These are phyloP conservation scores for Panopea generosa DNA, from an alignment of 2,888 invertebrate species.

Conservation along the genomic window DNA sequence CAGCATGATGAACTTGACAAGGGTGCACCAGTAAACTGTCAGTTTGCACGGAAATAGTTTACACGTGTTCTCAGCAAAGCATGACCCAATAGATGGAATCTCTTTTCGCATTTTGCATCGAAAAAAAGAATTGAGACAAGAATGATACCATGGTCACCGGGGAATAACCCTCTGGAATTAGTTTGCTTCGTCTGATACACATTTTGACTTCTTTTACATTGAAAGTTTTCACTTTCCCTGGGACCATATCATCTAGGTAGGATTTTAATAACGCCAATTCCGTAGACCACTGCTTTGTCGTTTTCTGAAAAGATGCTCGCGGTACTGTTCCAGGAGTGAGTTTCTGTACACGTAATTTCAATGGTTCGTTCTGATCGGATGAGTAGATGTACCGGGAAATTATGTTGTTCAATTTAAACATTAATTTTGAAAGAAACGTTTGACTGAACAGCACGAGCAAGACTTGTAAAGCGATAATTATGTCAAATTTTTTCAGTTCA, in stretches of 20 bases:
- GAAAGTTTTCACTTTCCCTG: slow-evolving; percentile 19
- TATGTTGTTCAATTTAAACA: slow-evolving; percentile 5
- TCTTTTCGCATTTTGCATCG: slow-evolving; percentile 38
- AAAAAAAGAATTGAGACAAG: slow-evolving; percentile 34
- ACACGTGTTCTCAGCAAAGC: slow-evolving; percentile 36
- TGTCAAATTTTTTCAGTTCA: slow-evolving; percentile 18
- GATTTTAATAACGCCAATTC: slow-evolving; percentile 17
- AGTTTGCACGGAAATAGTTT: slow-evolving; percentile 1
- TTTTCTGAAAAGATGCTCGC: slow-evolving; percentile 4
- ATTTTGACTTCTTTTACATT: slow-evolving; percentile 22
- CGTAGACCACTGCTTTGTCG: slow-evolving; percentile 20
- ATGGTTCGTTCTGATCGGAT: background rate
- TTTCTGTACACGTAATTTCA: slow-evolving; percentile 24
- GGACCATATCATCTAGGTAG: background rate
- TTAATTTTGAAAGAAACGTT: slow-evolving; percentile 18
- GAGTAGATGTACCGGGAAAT: slow-evolving; percentile 22
- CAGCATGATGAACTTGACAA: slow-evolving; percentile 16
- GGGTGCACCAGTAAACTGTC: slow-evolving; percentile 27
- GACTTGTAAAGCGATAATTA: slow-evolving; percentile 31
- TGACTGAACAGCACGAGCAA: slow-evolving; percentile 41
- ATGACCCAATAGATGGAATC: slow-evolving; percentile 16
- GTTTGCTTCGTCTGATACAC: slow-evolving; percentile 28
- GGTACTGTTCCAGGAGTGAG: background rate
- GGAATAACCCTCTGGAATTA: slow-evolving; percentile 32
- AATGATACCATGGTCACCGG: slow-evolving; percentile 39